Percentiles rank a stretch among this genome's conserved stretches.
Conservation (phyloP, 2,113 vertebrate species). For the Microcebus griseorufus region DNA sequence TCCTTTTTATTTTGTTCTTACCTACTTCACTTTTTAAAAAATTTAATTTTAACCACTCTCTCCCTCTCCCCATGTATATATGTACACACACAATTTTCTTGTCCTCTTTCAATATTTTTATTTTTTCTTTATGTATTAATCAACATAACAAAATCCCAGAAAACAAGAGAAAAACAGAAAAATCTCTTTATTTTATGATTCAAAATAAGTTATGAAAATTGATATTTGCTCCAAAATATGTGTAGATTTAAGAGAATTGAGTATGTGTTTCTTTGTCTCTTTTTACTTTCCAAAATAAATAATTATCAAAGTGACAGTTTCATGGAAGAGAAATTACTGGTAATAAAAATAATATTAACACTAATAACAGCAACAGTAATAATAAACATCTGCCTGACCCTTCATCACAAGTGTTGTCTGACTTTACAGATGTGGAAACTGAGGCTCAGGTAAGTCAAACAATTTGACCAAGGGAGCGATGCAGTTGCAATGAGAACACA, state of each 20-base stretch:
- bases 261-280: not conserved
- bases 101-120: not conserved
- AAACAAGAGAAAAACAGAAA: not conserved
- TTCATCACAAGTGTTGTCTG: not conserved
- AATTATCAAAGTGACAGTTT: not conserved
- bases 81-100: not conserved
- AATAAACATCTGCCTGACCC: no score
- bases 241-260: not conserved
- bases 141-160: not conserved
- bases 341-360: not conserved
- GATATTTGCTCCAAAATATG: not conserved
- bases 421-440: not conserved
- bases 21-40: not conserved
- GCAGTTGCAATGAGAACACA: not conserved
- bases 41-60: not conserved
- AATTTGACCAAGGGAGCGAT: not conserved
- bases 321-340: not conserved
- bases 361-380: not conserved
- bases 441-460: not conserved
- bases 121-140: not conserved
- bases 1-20: not conserved
- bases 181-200: not conserved
- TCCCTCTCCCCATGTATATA: accelerated
- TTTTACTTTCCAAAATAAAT: not conserved
- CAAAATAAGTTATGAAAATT: not conserved